Base-by-base conservation (phyloP, 2,797 vertebrate species). In the Hydrocynus forskahlii region DNA sequence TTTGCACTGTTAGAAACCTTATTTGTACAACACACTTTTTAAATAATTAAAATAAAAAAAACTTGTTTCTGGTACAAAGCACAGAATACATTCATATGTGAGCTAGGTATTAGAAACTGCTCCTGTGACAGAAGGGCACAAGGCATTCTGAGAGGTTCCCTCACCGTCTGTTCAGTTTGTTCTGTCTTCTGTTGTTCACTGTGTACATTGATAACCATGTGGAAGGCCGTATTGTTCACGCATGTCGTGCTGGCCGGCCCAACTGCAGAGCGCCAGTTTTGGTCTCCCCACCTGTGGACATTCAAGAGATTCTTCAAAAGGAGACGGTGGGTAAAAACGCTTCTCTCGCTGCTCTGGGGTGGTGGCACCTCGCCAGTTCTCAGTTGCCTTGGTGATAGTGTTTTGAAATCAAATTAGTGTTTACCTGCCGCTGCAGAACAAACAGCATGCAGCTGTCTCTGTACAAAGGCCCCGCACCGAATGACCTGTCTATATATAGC, bases 401-500 rank as follows among this genome's bases (percentile, higher is more conserved):
- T 76, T 81, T 79, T 81, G 57, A 88, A 84, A 87, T 85, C 82
- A 83, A 88, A 87, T 80, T 67, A 84, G 80, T 77, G 43, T 86
- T 87, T 88, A 84, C 84, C 85, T 85, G 82, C 45, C 48, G 50
- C 54, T 78, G 48, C 55, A 67, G 74, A 72, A 84, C 81, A 85
- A 81, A 83, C 85, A 74, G 59, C 48, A 16, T 76, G 78, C 87
- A 83, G 83, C 84, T 87, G 79, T 83, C 78, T 79, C 68, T 79
- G 76, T 78, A 82, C 77, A 84, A 86, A 80, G 81, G 83, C 82
- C 75, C 70, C 70, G 59, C 59, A 86, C 83, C 79, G 81, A 80
- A 82, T 85, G 79, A 85, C 76, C 78, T 55, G 48, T 76, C 68
- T 86, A 89, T 88, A 83, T 86, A 87, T 85, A 86, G 79, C 80